phyloP scores from a whole-genome alignment of 2,888 invertebrate genomes.

The Sicus ferrugineus region DNA sequence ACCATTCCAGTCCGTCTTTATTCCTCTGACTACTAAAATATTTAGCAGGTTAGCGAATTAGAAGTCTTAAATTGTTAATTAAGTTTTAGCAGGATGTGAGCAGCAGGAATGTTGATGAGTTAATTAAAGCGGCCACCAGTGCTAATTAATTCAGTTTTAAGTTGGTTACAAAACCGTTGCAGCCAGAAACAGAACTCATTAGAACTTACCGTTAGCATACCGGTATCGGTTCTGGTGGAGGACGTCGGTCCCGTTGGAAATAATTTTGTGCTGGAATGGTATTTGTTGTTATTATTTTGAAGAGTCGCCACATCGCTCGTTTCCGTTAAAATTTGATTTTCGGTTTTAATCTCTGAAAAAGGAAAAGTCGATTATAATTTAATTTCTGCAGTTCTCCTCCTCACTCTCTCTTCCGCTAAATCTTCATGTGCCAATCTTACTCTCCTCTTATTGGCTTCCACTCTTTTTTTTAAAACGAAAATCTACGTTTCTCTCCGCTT shows the following conservation, averaged over 20 bases:
- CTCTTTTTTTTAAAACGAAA: background rate
- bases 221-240: conserved; percentile 24
- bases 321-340: background rate
- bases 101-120: background rate
- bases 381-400: too few relatives aligned
- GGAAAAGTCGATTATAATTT: too few relatives aligned
- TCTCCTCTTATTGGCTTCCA: background rate
- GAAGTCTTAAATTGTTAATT: conserved; percentile 19
- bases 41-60: conserved; percentile 18
- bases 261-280: background rate
- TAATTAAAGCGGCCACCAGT: background rate
- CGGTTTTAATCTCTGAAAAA: background rate
- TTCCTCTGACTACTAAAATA: background rate
- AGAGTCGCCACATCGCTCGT: background rate
- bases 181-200: background rate
- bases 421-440: background rate
- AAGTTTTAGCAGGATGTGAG: conserved; percentile 4
- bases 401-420: background rate
- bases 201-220: conserved; percentile 32
- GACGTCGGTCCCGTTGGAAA: background rate
- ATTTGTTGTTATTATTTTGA: conserved; percentile 1
- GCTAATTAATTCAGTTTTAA: conserved; percentile 17
- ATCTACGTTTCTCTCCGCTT: background rate
- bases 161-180: background rate
- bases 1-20: background rate